Base-by-base conservation (phyloP, 2,888 invertebrate genomes). In the Scelioninae gen. 1 region DNA sequence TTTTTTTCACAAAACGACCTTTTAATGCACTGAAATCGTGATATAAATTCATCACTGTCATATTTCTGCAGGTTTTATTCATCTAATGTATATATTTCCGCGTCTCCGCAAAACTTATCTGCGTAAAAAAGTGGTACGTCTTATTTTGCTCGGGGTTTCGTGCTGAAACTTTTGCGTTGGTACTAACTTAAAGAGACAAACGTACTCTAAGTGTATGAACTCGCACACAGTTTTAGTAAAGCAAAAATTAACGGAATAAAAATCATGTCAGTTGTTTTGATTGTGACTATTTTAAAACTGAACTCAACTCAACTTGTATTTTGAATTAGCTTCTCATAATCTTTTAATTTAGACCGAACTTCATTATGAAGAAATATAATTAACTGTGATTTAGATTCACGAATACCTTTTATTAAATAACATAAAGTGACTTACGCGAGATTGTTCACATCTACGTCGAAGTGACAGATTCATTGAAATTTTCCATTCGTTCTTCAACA, bases 331-430 rank as follows among this genome's bases (percentile, higher is more conserved):
- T n/a, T n/a, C 31, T 23, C 58, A 29, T 58, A 58, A 69, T 58
- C 47, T 49, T 68, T 43, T 45, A 40, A 13, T 34, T 69, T 47
- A 9, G 16, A 16, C n/a, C 23, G n/a, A 58, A 49, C 47, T 38
- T 9, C 32, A 16, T 9, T 16, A n/a, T 55, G 13, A 58, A 43
- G 29, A 9, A 43, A 58, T 23, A 32, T 58, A 69, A 58, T 58
- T 69, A 58, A 55, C 40, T 68, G 29, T 43, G 16, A 55, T 68
- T 68, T 32, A 23, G 38, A 55, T 29, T 23, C 7, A 10, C 10
- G 31, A 55, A 68, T 43, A 13, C 32, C 43, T 68, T 45, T 68
- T 58, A 45, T 38, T 69, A 29, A 58, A 69, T 69, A 58, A 68
- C 45, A 13, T 7, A 7, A 55, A 55, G 56, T 16, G 56, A 69